Evolutionary conservation across 2,797 vertebrate species (phyloP).

Genomic region (Phyllotis vaccarum): DNA sequence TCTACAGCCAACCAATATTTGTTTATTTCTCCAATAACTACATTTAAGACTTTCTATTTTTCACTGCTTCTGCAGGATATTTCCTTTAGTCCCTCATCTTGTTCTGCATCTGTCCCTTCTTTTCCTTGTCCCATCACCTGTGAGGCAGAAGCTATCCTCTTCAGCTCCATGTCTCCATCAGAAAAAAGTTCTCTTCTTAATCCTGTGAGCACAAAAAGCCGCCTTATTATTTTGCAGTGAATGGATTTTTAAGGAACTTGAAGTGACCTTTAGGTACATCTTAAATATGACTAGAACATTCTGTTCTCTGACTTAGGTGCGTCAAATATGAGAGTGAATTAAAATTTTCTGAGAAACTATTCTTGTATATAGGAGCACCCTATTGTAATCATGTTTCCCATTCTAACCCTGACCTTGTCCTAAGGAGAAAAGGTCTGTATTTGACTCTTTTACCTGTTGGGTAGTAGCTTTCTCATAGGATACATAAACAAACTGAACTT

Average conservation of each 20-base stretch:
- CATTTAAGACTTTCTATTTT: conserved; percentile 40
- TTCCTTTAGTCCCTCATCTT: not conserved
- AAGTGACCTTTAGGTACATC: conserved; percentile 30
- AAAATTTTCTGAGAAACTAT: conserved; percentile 42
- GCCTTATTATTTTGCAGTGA: not conserved
- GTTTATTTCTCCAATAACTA: not conserved
- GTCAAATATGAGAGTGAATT: conserved; percentile 9
- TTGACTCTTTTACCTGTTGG: not conserved
- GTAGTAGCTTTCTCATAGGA: not conserved
- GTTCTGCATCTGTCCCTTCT: not conserved
- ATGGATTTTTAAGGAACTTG: not conserved
- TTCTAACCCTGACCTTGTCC: not conserved
- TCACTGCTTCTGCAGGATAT: not conserved
- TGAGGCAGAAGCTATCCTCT: not conserved
- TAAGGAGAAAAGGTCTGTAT: not conserved
- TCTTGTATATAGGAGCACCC: not conserved
- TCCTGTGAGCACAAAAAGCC: not conserved
- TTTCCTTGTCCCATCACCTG: not conserved
- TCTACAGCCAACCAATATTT: not conserved
- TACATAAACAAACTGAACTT: conserved; percentile 28
- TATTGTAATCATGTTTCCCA: not conserved
- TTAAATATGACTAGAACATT: not conserved
- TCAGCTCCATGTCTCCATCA: not conserved
- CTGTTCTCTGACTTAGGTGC: not conserved
- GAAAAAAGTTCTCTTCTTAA: not conserved